Percentiles rank a stretch among this genome's conserved stretches.
phyloP scores from a whole-genome alignment of 2,888 invertebrate species.

The Drosophila neutralis region DNA sequence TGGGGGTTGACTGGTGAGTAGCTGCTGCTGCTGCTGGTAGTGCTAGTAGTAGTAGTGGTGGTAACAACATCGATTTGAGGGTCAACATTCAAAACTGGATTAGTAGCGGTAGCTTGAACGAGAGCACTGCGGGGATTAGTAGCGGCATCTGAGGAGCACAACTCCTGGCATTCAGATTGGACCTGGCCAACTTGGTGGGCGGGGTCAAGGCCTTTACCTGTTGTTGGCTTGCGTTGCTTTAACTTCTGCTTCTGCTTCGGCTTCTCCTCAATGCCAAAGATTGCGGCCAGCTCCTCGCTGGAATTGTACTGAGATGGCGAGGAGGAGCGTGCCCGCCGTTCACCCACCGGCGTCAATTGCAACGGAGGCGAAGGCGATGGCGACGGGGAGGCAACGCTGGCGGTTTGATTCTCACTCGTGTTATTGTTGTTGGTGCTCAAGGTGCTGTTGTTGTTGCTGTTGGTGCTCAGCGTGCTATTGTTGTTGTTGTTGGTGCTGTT shows the following conservation, averaged over 20 bases:
- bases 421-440: slow-evolving; percentile 35
- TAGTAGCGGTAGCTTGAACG: slow-evolving; percentile 63
- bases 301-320: slow-evolving; percentile 88
- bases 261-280: slow-evolving; percentile 86
- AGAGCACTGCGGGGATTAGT: slow-evolving; percentile 72
- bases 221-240: slow-evolving; percentile 64
- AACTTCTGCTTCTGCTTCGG: slow-evolving; percentile 58
- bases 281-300: slow-evolving; percentile 88
- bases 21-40: slow-evolving; percentile 5
- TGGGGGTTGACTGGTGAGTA: slow-evolving; percentile 16
- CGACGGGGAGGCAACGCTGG: slow-evolving; percentile 20
- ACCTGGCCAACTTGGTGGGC: slow-evolving; percentile 30
- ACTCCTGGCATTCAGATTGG: slow-evolving; percentile 22
- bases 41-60: slow-evolving; percentile 38
- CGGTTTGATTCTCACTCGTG: slow-evolving; percentile 47
- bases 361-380: slow-evolving; percentile 63
- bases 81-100: slow-evolving; percentile 71
- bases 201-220: slow-evolving; percentile 71
- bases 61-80: slow-evolving; percentile 58
- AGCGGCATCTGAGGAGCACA: slow-evolving; percentile 38
- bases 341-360: slow-evolving; percentile 78
- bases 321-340: slow-evolving; percentile 64
- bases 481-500: slow-evolving; percentile 74
- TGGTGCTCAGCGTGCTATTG: slow-evolving; percentile 72
- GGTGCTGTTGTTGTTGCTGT: slow-evolving; percentile 39